These are phyloP conservation scores for Epinephelus cyanopodus DNA, from an alignment of 2,113 vertebrate species.

Conservation along the genomic window DNA sequence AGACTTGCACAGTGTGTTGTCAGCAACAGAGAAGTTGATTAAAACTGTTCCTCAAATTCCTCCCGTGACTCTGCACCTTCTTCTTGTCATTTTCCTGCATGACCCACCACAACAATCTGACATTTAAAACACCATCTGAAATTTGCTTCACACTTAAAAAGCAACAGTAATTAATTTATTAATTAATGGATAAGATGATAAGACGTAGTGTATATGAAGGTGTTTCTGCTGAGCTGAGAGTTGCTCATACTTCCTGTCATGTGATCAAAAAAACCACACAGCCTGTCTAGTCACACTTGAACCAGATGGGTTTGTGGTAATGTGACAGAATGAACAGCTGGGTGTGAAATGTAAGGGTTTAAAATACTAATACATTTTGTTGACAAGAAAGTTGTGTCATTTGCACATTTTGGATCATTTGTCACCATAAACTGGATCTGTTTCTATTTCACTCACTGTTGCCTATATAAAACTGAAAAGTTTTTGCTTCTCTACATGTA, in stretches of 20 bases:
- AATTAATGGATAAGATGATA: not conserved
- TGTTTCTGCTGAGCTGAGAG: conserved; percentile 47
- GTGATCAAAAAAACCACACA: conserved; percentile 74
- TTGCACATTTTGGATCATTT: not conserved
- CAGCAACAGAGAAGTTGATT: conserved; percentile 29
- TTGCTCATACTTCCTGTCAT: conserved; percentile 78
- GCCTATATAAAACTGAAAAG: not conserved
- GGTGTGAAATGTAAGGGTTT: not conserved
- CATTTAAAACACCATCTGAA: not conserved
- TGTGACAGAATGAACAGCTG: not conserved
- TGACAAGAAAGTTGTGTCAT: not conserved
- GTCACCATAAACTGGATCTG: not conserved
- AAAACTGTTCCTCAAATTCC: conserved; percentile 27
- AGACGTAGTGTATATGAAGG: not conserved
- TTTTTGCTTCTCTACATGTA: not conserved
- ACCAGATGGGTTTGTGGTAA: conserved; percentile 12
- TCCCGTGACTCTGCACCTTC: not conserved
- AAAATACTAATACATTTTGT: not conserved
- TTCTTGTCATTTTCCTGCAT: not conserved
- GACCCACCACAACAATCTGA: not conserved
- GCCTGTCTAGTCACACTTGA: conserved; percentile 34
- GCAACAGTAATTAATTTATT: not conserved
- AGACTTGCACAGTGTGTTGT: not conserved
- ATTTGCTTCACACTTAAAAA: not conserved
- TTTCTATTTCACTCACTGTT: conserved; percentile 2